Conservation (phyloP, 2,113 vertebrate species). For the Lampris incognitus region DNA sequence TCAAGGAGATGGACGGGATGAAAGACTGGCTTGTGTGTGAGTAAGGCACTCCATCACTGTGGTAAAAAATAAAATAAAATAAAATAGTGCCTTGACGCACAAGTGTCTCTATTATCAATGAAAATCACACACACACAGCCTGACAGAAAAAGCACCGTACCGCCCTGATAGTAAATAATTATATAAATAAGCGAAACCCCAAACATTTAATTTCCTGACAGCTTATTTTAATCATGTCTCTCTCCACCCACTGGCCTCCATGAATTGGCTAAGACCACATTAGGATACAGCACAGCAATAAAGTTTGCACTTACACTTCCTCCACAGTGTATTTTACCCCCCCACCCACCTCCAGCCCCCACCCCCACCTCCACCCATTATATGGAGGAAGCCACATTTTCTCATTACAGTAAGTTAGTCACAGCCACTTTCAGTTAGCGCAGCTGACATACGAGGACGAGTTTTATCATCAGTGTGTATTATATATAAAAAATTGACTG, state of each 20-base stretch:
- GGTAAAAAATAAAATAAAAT: not conserved
- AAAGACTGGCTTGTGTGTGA: constrained; percentile 29
- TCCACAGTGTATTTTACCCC: constrained; percentile 24
- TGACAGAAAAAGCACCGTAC: constrained; percentile 70
- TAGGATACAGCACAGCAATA: constrained; percentile 58
- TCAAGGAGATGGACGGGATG: constrained; percentile 32
- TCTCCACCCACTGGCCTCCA: constrained; percentile 31
- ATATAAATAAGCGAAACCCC: not conserved
- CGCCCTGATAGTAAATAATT: constrained; percentile 53
- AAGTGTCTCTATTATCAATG: constrained; percentile 64
- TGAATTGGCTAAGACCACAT: constrained; percentile 65
- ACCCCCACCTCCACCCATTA: constrained; percentile 27
- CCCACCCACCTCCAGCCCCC: too few relatives aligned
- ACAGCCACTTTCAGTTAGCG: constrained; percentile 67
- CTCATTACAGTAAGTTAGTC: constrained; percentile 75
- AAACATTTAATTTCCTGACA: constrained; percentile 67
- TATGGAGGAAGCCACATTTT: constrained; percentile 69
- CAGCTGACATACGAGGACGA: constrained; percentile 43
- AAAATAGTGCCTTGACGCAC: constrained; percentile 45
- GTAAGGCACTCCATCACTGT: constrained; percentile 39
- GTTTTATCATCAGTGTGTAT: constrained; percentile 69
- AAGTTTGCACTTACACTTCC: constrained; percentile 60
- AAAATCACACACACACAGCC: constrained; percentile 71
- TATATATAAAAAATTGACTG: constrained; percentile 72
- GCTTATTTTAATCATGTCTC: constrained; percentile 68